Base-by-base conservation (phyloP, 1,140 invertebrate species). In the Leptinotarsa undecemlineata region DNA sequence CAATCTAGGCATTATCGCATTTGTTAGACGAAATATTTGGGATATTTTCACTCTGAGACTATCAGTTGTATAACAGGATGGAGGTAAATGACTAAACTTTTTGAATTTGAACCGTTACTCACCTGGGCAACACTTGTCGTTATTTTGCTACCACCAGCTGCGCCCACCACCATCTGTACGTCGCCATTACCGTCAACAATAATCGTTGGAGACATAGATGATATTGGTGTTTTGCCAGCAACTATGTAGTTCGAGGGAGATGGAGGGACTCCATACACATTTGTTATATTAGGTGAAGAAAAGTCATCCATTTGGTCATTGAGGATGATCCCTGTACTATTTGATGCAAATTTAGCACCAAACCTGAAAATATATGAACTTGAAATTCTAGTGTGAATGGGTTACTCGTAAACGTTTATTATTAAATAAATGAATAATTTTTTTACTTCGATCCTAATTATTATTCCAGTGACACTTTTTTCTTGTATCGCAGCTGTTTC, bases 301-400 rank as follows among this genome's bases (percentile, higher is more conserved):
- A 99, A 99, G 83, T 98, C 96, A 82, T 98, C 95, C 96, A 98
- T 98, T 86, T 96, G 91, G 83, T 98, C 91, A 84, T 98, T 99
- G 64, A 95, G 90, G 77, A 98, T 91, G 23, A 98, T 95, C 15
- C 96, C 96, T 0, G 95, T 94, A 48, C 88, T 90, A 42, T 82
- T 79, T 0, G 94, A 95, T 1, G 90, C 86, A 68, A 92, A 86
- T 80, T 88, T 88, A 3, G 92, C 89, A 19, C 94, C 94, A 82
- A 95, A 91, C 77, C 94, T 96, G 82, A n/a, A n/a, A n/a, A n/a
- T 61, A 61, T 20, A 61, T 61, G 17, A 20, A 61, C 5, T 61
- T 17, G 17, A 61, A 3, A n/a, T 20, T 61, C 20, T 61, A n/a
- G 60, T n/a, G 8, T 17, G 20, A 3, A 42, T 42, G 33, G 5